These are phyloP conservation scores for Chymomyza fuscimana DNA, from an alignment of 2,888 invertebrate genomes.

Conservation along the genomic window DNA sequence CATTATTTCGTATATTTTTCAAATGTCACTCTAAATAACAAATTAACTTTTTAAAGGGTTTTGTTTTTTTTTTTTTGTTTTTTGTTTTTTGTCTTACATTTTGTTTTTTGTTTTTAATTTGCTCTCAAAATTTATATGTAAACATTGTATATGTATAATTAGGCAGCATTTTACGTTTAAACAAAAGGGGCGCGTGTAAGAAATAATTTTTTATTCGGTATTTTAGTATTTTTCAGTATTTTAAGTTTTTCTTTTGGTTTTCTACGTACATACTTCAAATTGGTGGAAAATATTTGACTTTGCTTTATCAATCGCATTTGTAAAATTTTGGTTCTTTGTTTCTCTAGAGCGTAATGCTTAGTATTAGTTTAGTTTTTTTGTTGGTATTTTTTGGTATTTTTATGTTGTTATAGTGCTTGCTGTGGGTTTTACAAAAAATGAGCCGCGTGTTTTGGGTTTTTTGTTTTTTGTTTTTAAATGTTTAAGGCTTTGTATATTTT, in stretches of 20 bases:
- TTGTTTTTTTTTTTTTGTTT: conserved; percentile 3
- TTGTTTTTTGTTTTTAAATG: conserved; percentile 21
- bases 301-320: conserved; percentile 41
- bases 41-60: not conserved
- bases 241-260: not conserved
- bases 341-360: conserved; percentile 58
- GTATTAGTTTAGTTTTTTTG: conserved; percentile 27
- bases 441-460: conserved; percentile 33
- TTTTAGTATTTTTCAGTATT: conserved; percentile 23
- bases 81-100: not conserved
- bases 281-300: conserved; percentile 61
- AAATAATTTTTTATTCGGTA: conserved; percentile 29
- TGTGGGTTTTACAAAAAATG: conserved; percentile 45
- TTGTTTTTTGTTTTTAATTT: not conserved
- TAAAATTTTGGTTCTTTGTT: conserved; percentile 68
- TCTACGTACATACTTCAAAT: conserved; percentile 41
- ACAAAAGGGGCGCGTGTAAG: conserved; percentile 50
- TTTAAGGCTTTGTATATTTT: conserved; percentile 44
- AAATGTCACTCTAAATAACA: not conserved
- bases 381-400: conserved; percentile 3
- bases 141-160: not conserved
- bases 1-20: not conserved
- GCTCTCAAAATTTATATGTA: not conserved
- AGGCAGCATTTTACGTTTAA: conserved; percentile 33
- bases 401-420: conserved; percentile 10